Percentiles rank a stretch among this genome's conserved stretches.
Evolutionary conservation across 2,888 invertebrate species (phyloP).

Genomic region (Balanococcus diminutus): DNA sequence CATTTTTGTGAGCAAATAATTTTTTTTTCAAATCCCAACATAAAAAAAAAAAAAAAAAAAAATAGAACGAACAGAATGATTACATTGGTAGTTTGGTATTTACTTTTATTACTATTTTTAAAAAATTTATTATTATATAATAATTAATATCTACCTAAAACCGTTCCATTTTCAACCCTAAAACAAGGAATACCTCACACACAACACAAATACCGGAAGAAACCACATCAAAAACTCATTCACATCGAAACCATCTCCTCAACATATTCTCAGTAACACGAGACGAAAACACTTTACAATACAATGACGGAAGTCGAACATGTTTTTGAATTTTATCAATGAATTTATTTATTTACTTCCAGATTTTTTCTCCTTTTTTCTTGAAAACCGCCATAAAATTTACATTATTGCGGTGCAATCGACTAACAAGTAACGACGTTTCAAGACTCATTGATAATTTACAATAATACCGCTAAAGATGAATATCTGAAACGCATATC

Average conservation of each 20-base stretch:
- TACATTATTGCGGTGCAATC: background rate
- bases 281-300: background rate
- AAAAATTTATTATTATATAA: too few relatives aligned
- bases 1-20: too few relatives aligned
- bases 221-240: constrained; percentile 1
- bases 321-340: constrained; percentile 1
- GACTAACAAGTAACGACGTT: background rate
- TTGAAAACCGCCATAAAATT: background rate
- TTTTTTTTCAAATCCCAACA: too few relatives aligned
- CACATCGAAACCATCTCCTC: background rate
- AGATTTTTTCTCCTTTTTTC: background rate
- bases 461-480: constrained; percentile 24
- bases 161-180: too few relatives aligned
- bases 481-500: background rate
- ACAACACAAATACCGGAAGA: background rate
- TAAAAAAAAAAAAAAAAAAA: too few relatives aligned
- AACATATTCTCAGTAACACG: background rate
- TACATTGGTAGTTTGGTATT: too few relatives aligned
- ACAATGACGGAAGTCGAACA: background rate
- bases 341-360: background rate
- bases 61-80: too few relatives aligned
- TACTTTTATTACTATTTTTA: too few relatives aligned
- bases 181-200: too few relatives aligned
- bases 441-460: constrained; percentile 11
- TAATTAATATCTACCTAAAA: too few relatives aligned